Conservation (phyloP, 1,140 invertebrate species). For the Zaprionus ghesquierei region DNA sequence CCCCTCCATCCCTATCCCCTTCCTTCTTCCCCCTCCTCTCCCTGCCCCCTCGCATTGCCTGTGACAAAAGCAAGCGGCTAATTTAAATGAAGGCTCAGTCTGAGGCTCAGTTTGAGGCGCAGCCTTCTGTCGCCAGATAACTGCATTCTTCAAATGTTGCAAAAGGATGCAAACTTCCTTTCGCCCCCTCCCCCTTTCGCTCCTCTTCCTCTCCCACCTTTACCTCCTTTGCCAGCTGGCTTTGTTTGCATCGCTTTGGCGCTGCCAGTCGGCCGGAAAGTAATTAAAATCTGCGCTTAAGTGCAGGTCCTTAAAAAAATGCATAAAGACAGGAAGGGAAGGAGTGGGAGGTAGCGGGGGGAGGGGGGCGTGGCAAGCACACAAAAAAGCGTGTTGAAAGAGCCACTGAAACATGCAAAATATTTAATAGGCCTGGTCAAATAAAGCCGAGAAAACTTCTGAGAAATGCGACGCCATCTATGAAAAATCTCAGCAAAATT, state of each 20-base stretch:
- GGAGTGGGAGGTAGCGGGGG: not conserved
- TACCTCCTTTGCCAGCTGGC: not conserved
- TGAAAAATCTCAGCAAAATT: not conserved
- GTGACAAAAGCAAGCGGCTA: constrained; percentile 68
- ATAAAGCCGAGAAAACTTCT: not conserved
- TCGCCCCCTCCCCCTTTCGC: not conserved
- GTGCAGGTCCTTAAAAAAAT: constrained; percentile 65
- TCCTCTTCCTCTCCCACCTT: not conserved
- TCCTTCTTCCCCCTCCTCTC: not conserved
- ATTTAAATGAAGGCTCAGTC: constrained; percentile 61
- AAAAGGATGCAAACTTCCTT: constrained; percentile 45
- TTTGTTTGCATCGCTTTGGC: constrained; percentile 61
- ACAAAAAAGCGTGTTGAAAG: constrained; percentile 34
- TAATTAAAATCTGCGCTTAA: constrained; percentile 80
- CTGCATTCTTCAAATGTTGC: constrained; percentile 74
- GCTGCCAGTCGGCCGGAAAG: constrained; percentile 72
- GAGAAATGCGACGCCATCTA: constrained; percentile 18
- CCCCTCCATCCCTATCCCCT: constrained; percentile 2
- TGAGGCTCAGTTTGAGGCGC: constrained; percentile 4
- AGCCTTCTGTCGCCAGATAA: constrained; percentile 54
- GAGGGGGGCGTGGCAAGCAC: not conserved
- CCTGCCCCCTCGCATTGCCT: not conserved
- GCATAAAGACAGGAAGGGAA: not conserved
- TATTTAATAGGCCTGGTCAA: constrained; percentile 37
- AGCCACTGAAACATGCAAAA: constrained; percentile 39